A percentile compares a stretch with the other conserved stretches of the same genome.
Conservation (phyloP, 64 coral and sea anemone species). For the Platygyra sinensis region DNA sequence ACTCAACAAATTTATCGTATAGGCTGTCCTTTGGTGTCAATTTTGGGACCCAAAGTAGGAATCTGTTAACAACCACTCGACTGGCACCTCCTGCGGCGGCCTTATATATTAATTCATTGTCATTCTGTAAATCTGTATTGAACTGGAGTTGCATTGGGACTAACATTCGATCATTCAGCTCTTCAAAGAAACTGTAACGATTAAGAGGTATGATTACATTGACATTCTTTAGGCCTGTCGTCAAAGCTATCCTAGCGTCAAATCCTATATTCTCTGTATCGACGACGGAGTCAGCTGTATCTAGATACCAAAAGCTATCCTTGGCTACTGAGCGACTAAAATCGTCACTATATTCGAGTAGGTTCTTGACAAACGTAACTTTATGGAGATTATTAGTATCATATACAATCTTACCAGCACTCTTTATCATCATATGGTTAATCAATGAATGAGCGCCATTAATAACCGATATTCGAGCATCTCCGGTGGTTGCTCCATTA, state of each 20-base stretch:
- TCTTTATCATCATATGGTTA: background rate
- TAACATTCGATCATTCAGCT: background rate
- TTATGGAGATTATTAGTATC: background rate
- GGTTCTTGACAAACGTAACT: background rate
- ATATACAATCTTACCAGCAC: too few relatives aligned
- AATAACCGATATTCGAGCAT: background rate
- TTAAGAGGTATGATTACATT: constrained; percentile 8
- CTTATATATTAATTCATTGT: constrained; percentile 34
- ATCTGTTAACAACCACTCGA: too few relatives aligned
- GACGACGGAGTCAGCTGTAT: background rate
- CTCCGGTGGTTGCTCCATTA: background rate
- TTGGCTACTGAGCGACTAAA: background rate
- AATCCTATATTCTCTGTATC: background rate
- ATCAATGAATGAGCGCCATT: background rate
- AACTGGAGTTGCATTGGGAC: constrained; percentile 11
- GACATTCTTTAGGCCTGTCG: too few relatives aligned
- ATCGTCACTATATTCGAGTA: background rate
- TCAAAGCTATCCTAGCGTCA: background rate
- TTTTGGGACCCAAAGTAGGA: too few relatives aligned
- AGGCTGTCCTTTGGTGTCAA: too few relatives aligned
- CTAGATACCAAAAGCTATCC: background rate
- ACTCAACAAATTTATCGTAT: too few relatives aligned
- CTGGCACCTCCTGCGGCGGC: background rate
- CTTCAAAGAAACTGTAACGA: constrained; percentile 55
- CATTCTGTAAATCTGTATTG: background rate